A percentile compares a stretch with the other conserved stretches of the same genome.
These are phyloP conservation scores for Lagocephalus sceleratus DNA, from an alignment of 2,797 vertebrate species.

Conservation along the genomic window DNA sequence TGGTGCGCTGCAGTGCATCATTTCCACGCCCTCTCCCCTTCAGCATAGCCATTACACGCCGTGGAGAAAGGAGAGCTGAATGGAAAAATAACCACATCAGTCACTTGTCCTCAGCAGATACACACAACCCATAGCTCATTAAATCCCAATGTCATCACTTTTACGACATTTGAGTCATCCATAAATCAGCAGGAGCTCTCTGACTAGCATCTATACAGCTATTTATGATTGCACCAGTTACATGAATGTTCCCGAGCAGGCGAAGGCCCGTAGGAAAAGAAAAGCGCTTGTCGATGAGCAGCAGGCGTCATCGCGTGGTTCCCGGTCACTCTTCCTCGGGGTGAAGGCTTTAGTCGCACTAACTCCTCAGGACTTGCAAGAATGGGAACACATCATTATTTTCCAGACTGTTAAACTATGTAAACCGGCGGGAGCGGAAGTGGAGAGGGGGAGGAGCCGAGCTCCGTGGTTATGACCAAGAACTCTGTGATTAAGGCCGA, in stretches of 20 bases:
- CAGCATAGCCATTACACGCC: slow-evolving; percentile 35
- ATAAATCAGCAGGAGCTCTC: slow-evolving; percentile 55
- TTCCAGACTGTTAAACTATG: slow-evolving; percentile 15
- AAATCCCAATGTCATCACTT: slow-evolving; percentile 24
- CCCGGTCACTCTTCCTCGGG: slow-evolving; percentile 21
- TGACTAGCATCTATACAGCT: slow-evolving; percentile 27
- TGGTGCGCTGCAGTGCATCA: slow-evolving; percentile 26
- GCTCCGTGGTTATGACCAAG: slow-evolving; percentile 13
- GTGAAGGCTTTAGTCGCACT: slow-evolving; percentile 18
- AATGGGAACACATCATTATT: slow-evolving; percentile 43
- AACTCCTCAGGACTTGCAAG: slow-evolving; percentile 18
- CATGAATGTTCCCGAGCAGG: slow-evolving; percentile 39
- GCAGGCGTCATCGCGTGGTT: slow-evolving; percentile 38
- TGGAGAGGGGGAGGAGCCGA: slow-evolving; percentile 20
- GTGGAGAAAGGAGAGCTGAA: slow-evolving; percentile 29
- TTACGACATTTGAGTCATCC: slow-evolving; percentile 37
- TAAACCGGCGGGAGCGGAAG: slow-evolving; percentile 27
- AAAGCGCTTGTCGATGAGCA: slow-evolving; percentile 5
- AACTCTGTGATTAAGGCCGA: slow-evolving; percentile 9
- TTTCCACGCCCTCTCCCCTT: slow-evolving; percentile 27
- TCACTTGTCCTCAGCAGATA: slow-evolving; percentile 41
- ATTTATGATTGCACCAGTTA: slow-evolving; percentile 37
- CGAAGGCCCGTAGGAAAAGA: slow-evolving; percentile 20
- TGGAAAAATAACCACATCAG: slow-evolving; percentile 33
- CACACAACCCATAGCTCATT: slow-evolving; percentile 30